Conservation (phyloP, 2,797 vertebrate species). For the Ctenochaetus hawaiiensis region DNA sequence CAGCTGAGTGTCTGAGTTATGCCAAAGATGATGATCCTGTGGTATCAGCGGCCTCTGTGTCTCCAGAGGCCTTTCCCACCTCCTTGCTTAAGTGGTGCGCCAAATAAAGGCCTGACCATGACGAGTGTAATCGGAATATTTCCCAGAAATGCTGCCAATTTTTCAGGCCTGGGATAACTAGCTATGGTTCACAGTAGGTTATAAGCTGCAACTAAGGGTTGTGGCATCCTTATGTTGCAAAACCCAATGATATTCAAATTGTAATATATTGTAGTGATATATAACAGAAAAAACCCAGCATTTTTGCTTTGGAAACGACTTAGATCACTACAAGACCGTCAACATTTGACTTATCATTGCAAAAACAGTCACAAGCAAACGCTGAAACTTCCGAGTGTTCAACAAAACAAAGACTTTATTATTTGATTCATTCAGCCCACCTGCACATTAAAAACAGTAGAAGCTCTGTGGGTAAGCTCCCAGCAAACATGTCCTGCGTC, state of each 20-base stretch:
- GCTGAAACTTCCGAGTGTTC: not conserved
- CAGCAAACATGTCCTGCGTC: too few relatives aligned
- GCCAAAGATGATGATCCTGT: slow-evolving; percentile 62
- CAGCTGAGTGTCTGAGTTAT: slow-evolving; percentile 70
- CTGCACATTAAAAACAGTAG: slow-evolving; percentile 35
- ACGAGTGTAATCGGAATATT: slow-evolving; percentile 19
- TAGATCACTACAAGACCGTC: not conserved
- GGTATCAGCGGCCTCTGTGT: slow-evolving; percentile 59
- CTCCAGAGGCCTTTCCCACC: slow-evolving; percentile 40
- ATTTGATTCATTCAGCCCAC: slow-evolving; percentile 27
- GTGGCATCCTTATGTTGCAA: not conserved
- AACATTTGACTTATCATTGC: not conserved
- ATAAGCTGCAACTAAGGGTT: not conserved
- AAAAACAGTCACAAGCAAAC: not conserved
- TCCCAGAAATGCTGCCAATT: slow-evolving; percentile 33
- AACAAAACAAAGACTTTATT: slow-evolving; percentile 15
- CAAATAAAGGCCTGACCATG: slow-evolving; percentile 51
- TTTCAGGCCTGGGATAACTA: slow-evolving; percentile 1
- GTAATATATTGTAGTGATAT: not conserved
- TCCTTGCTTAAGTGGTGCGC: slow-evolving; percentile 30
- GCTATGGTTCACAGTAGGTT: not conserved
- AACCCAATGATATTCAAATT: not conserved
- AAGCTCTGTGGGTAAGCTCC: slow-evolving; percentile 18
- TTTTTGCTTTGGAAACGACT: not conserved
- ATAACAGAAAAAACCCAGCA: not conserved